Evolutionary conservation across 2,888 invertebrate species (phyloP), one percentile per base, ranked within the genome.

Genomic region (Drosophila birchii): DNA sequence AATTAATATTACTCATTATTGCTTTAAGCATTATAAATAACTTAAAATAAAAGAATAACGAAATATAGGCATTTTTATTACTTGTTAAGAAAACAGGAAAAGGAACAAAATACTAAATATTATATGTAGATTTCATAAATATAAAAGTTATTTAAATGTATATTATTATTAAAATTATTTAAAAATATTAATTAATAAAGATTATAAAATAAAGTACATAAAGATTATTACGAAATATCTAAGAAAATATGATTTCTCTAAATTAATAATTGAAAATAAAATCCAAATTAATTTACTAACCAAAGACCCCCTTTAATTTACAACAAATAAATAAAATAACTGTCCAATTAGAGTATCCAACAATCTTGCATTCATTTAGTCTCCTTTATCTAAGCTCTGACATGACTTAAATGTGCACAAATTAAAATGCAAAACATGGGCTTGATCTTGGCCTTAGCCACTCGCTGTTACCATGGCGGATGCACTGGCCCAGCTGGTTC

Each of bases 401-500:
- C 36, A 23, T 38, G 53, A 54, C 38, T 54, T 54, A 60, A 60
- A 60, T 54, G 54, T 41, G 54, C 54, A 34, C 32, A 41, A 41
- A n/a, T n/a, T 23, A 20, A 41, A 20, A 41, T 41, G 41, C 29
- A 54, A 54, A 60, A 23, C 39, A 34, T 26, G 14, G 11, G 49
- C 49, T 23, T 58, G 58, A 54, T 23, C 60, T 54, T 60, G 60
- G 60, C 60, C 54, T 60, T 60, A 41, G 54, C 9, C 41, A 9
- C 23, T 23, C 18, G 39, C 14, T 60, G 60, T 60, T 60, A 34
- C 26, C 29, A 32, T 54, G 41, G 54, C 54, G 54, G 54, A 54
- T 62, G 61, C 56, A 56, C 56, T 44, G 26, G 16, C 26, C 44
- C 61, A 56, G 55, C 61, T 62, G 56, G 61, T 62, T 62, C 44